Evolutionary conservation across 53 echinoderm and acorn worm genomes (phyloP), one percentile per base, ranked within the genome.

Genomic region (Stichopus horrens): DNA sequence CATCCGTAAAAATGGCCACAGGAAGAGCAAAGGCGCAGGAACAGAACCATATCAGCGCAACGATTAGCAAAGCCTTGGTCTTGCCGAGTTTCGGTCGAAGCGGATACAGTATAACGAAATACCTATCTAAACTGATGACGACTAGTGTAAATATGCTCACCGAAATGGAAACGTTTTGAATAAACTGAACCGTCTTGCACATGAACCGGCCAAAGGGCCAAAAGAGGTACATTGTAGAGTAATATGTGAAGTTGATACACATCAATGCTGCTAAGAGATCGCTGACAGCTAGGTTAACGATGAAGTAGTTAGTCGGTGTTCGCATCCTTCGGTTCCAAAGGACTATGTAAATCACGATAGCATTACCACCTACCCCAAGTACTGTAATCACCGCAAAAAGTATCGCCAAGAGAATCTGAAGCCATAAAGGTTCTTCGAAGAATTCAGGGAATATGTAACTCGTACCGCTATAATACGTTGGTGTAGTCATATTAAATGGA

Each of bases 141-240:
- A 99, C 96, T 79, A 99, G 88, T 4, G 99, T 99, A 88, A 96
- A 99, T 20, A 99, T 99, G 76, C 96, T 96, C 2, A 99, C 95
- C 11, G 99, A 99, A 8, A 99, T 93, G 2, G 99, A 94, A 1
- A 96, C 93, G 83, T 92, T 99, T 90, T 99, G 99, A 4, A 92
- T 90, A 76, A 90, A 99, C 54, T 92, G 91, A 21, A 96, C 96
- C 10, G 91, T 76, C 71, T 95, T 95, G 74, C 99, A 99, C 92
- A 94, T 92, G 78, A 99, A 88, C 5, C 90, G 94, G 5, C 96
- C 99, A 22, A 96, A 94, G 10, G 96, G 96, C 99, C 96, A 96
- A 6, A 75, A 77, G 55, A 90, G 79, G 85, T 94, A 95, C 88
- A 99, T 86, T 7, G 99, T 92, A 21, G 94, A 90, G 57, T 99